phyloP scores from a whole-genome alignment of 2,797 vertebrate species.

The Fistularia tabacaria region DNA sequence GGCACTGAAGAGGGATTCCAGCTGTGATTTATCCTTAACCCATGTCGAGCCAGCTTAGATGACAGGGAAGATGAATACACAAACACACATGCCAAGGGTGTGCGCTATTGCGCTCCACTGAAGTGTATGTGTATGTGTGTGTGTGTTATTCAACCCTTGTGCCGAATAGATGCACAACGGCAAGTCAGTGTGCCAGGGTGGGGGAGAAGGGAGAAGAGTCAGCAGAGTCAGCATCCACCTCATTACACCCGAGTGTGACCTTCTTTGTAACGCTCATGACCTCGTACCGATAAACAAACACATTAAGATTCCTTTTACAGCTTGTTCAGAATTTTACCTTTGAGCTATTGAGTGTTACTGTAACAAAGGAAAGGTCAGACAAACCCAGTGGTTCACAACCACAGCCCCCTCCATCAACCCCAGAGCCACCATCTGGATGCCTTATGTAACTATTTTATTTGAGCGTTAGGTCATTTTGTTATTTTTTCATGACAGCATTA shows the following conservation, averaged over 20 bases:
- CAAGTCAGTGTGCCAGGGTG: conserved; percentile 12
- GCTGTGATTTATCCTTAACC: conserved; percentile 36
- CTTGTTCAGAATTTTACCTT: conserved; percentile 11
- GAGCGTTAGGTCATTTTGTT: too few species aligned
- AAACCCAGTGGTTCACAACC: conserved; percentile 15
- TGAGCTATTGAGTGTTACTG: conserved; percentile 4
- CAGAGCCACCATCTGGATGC: conserved; percentile 58
- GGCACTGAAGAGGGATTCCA: conserved; percentile 17
- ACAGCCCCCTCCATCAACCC: conserved; percentile 12
- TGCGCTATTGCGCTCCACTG: too few species aligned
- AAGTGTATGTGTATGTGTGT: conserved; percentile 5
- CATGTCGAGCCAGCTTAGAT: conserved; percentile 44
- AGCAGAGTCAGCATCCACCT: conserved; percentile 38
- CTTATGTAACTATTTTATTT: conserved; percentile 50
- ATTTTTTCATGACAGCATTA: too few species aligned
- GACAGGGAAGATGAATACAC: conserved; percentile 28
- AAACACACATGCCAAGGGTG: conserved; percentile 10
- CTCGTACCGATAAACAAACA: conserved; percentile 7
- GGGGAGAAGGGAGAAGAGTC: conserved; percentile 8
- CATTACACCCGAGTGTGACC: conserved; percentile 28
- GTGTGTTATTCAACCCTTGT: conserved; percentile 1
- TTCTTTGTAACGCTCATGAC: conserved; percentile 12
- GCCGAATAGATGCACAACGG: conserved; percentile 27
- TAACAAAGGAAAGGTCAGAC: conserved; percentile 12
- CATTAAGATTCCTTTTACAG: not conserved